A percentile compares a stretch with the other conserved stretches of the same genome.
Conservation (phyloP, 1,140 invertebrate species). For the Tetragonula clypearis region DNA sequence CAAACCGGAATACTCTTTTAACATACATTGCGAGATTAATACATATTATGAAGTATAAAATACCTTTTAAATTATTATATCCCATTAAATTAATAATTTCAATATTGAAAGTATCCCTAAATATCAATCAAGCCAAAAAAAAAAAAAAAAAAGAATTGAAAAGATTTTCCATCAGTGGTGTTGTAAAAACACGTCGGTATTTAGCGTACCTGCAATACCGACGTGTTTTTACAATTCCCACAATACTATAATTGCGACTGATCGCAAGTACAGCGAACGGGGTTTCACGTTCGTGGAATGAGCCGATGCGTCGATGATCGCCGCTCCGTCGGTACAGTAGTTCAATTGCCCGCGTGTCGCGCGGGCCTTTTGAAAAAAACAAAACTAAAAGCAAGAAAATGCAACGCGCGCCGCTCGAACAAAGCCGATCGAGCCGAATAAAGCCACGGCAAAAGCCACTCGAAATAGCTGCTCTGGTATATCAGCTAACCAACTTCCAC, state of each 20-base stretch:
- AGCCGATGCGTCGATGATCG: background rate
- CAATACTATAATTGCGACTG: background rate
- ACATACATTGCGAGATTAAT: too few relatives aligned
- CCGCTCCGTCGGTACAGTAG: constrained; percentile 31
- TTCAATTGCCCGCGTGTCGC: constrained; percentile 61
- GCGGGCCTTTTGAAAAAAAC: constrained; percentile 12
- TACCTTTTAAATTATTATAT: too few relatives aligned
- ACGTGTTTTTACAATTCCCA: too few relatives aligned
- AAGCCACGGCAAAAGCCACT: constrained; percentile 40
- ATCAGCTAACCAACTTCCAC: constrained; percentile 36
- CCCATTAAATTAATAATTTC: too few relatives aligned
- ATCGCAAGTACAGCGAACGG: background rate
- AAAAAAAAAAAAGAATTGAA: too few relatives aligned
- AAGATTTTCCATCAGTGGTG: too few relatives aligned
- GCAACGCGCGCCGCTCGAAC: constrained; percentile 9
- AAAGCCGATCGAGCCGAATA: constrained; percentile 44
- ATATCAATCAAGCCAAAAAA: too few relatives aligned
- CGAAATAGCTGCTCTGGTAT: constrained; percentile 13
- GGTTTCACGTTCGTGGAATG: background rate
- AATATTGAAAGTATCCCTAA: too few relatives aligned
- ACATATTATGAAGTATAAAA: too few relatives aligned
- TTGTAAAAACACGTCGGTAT: too few relatives aligned
- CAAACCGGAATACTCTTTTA: too few relatives aligned
- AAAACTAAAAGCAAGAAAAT: constrained; percentile 32
- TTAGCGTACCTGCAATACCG: too few relatives aligned